phyloP scores from a whole-genome alignment of 1,140 invertebrate genomes.

The Papilio dardanus region DNA sequence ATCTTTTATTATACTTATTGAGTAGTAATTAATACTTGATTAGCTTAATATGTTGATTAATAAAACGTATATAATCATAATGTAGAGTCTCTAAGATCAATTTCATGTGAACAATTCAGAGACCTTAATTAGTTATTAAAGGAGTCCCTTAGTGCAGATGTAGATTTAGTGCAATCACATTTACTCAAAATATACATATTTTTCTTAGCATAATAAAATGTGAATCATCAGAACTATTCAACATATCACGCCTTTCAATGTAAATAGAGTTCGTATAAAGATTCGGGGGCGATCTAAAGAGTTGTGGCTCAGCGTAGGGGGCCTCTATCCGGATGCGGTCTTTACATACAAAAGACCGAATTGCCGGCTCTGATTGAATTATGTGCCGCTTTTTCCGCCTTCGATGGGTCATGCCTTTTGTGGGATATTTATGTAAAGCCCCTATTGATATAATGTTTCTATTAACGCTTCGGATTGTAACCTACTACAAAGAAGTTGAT shows the following conservation, averaged over 20 bases:
- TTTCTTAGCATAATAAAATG: neutral
- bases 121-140: neutral
- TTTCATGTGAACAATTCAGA: neutral
- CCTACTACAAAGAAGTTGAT: conserved; percentile 21
- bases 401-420: conserved; percentile 57
- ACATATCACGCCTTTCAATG: conserved; percentile 30
- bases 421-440: conserved; percentile 60
- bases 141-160: neutral
- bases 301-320: conserved; percentile 41
- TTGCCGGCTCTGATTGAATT: conserved; percentile 74
- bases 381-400: conserved; percentile 61
- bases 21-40: too few species aligned
- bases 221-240: conserved; percentile 14
- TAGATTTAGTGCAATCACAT: neutral
- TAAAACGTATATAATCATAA: too few species aligned
- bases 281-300: conserved; percentile 43
- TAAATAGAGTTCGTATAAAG: conserved; percentile 41
- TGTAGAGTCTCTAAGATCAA: neutral
- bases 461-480: conserved; percentile 41
- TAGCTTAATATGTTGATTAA: too few species aligned
- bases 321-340: conserved; percentile 64
- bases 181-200: neutral
- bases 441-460: conserved; percentile 47
- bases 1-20: too few species aligned
- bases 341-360: conserved; percentile 76